Conservation (phyloP, 2,888 invertebrate genomes). For the Polyommatus iphigenia region DNA sequence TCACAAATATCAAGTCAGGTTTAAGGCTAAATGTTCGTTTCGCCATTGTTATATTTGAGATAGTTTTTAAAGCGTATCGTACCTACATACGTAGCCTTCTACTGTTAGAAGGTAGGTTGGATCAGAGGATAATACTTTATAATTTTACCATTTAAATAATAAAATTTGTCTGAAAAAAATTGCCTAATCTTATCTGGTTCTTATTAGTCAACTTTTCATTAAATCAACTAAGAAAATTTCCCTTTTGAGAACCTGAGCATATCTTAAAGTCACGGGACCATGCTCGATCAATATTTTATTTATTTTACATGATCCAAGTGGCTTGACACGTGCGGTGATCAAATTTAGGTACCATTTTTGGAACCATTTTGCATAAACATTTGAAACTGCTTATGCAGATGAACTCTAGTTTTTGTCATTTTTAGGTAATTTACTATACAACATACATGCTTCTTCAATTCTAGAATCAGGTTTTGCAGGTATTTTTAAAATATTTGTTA, state of each 20-base stretch:
- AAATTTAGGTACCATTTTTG: background rate
- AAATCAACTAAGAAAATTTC: background rate
- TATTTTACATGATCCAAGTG: background rate
- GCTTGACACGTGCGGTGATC: background rate
- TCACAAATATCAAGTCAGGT: constrained; percentile 28
- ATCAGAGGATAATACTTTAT: background rate
- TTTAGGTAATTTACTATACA: background rate
- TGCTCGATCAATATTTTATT: background rate
- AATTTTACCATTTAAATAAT: background rate
- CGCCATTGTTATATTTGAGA: background rate
- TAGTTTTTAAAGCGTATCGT: constrained; percentile 11
- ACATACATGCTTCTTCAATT: background rate
- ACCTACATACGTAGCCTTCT: background rate
- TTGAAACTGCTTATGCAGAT: background rate
- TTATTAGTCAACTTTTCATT: background rate
- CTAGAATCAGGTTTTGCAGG: background rate
- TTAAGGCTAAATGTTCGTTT: constrained; percentile 17
- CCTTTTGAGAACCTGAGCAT: no score
- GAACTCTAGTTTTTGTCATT: background rate
- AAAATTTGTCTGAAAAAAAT: background rate
- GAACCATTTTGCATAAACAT: background rate
- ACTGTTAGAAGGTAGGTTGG: background rate
- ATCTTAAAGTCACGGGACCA: no score
- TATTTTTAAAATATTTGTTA: background rate
- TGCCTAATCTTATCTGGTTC: background rate